Conservation (phyloP, 2,888 invertebrate genomes). For the Lordiphosa fenestrarum region DNA sequence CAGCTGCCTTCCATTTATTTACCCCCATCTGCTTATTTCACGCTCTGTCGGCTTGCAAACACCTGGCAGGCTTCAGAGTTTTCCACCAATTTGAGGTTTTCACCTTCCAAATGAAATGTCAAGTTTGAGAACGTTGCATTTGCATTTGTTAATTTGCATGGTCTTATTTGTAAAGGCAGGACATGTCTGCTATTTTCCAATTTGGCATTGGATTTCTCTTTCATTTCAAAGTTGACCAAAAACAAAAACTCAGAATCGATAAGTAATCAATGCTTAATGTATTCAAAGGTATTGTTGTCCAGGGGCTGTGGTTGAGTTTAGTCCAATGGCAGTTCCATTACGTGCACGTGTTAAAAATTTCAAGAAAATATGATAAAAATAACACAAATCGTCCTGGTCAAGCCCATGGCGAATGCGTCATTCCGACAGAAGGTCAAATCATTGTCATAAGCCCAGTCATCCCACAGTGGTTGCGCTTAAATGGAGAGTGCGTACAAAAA, state of each 20-base stretch:
- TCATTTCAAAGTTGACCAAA: conserved; percentile 30
- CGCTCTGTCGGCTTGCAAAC: conserved; percentile 38
- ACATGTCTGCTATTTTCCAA: conserved; percentile 4
- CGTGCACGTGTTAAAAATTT: conserved; percentile 36
- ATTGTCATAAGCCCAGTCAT: conserved; percentile 33
- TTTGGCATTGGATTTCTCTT: conserved; percentile 27
- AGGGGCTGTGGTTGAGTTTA: not conserved
- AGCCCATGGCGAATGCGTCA: conserved; percentile 24
- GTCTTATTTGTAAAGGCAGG: too few species aligned
- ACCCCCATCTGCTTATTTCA: conserved; percentile 29
- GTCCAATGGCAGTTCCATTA: conserved; percentile 6
- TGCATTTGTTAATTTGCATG: conserved; percentile 48
- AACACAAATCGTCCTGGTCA: conserved; percentile 25
- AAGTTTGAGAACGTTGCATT: conserved; percentile 63
- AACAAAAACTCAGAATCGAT: conserved; percentile 45
- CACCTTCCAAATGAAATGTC: conserved; percentile 55
- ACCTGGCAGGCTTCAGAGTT: not conserved
- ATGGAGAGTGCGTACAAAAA: too few species aligned
- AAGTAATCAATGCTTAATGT: conserved; percentile 48
- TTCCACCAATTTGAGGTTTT: conserved; percentile 17
- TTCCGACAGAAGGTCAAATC: conserved; percentile 39
- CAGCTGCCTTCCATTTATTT: conserved; percentile 2
- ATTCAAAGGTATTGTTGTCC: conserved; percentile 19
- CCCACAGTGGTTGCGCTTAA: not conserved
- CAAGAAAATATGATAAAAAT: conserved; percentile 30